A percentile compares a stretch with the other conserved stretches of the same genome.
Evolutionary conservation across 2,113 vertebrate species (phyloP).

Genomic region (Balaeniceps rex): DNA sequence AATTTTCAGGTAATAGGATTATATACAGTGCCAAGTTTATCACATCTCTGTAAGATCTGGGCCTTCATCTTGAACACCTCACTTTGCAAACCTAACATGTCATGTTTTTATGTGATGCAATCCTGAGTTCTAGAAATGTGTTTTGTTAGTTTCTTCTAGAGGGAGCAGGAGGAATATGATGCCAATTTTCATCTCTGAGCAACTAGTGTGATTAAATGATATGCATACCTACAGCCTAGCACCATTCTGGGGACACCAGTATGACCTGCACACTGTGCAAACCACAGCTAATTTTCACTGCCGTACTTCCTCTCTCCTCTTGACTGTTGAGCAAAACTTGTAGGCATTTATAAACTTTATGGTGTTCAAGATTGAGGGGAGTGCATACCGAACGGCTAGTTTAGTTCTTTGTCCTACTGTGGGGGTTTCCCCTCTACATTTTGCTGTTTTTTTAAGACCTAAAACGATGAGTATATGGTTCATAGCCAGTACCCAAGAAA

Average conservation of each 20-base stretch:
- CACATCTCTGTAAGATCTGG: background rate
- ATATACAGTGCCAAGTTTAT: background rate
- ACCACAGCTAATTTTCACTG: background rate
- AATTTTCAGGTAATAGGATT: background rate
- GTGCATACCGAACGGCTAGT: background rate
- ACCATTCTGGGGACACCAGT: background rate
- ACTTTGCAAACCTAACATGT: background rate
- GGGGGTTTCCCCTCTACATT: background rate
- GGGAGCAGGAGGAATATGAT: background rate
- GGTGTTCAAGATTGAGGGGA: background rate
- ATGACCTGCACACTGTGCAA: background rate
- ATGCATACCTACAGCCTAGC: background rate
- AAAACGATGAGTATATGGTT: background rate
- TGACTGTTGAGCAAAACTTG: background rate
- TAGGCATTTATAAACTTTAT: background rate
- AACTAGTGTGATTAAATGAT: background rate
- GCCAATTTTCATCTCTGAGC: background rate
- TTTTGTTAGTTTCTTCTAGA: background rate
- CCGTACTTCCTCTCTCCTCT: background rate
- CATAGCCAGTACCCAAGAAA: background rate
- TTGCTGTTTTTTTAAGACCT: background rate
- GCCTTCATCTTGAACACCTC: background rate
- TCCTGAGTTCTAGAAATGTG: background rate
- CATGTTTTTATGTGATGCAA: background rate
- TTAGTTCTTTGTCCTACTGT: background rate